These are phyloP conservation scores for Hololepta plana DNA, from an alignment of 2,888 invertebrate species.

Conservation along the genomic window DNA sequence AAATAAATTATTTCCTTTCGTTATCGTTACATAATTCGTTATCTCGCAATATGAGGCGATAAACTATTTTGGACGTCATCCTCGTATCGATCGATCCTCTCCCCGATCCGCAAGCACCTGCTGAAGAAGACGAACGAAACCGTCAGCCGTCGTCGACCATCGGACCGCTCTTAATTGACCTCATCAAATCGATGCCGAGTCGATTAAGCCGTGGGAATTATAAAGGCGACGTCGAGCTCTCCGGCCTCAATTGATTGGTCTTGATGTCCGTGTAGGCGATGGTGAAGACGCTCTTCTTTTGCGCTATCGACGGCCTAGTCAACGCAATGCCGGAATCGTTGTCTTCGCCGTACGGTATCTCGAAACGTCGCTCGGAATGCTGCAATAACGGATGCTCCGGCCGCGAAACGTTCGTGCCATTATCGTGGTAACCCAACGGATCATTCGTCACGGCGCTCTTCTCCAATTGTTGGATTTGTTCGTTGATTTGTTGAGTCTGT, in stretches of 20 bases:
- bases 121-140: too few relatives aligned
- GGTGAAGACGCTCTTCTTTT: slow-evolving; percentile 85
- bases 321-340: slow-evolving; percentile 63
- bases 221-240: slow-evolving; percentile 7
- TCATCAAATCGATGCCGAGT: too few relatives aligned
- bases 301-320: slow-evolving; percentile 52
- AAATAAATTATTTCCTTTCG: too few relatives aligned
- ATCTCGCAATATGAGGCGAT: too few relatives aligned
- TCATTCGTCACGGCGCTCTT: slow-evolving; percentile 5
- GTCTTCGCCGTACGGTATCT: slow-evolving; percentile 43
- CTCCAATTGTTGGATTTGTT: not conserved
- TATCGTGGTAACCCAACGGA: not conserved
- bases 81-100: too few relatives aligned
- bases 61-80: too few relatives aligned
- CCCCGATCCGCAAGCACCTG: too few relatives aligned
- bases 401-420: too few relatives aligned
- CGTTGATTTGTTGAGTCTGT: not conserved
- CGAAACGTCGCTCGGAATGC: slow-evolving; percentile 62
- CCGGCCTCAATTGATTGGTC: slow-evolving; percentile 47
- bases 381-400: slow-evolving; percentile 49
- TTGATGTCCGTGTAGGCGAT: slow-evolving; percentile 85
- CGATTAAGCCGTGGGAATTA: too few relatives aligned
- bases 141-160: too few relatives aligned
- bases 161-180: too few relatives aligned
- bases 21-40: too few relatives aligned